Evolutionary conservation across 2,113 vertebrate species (phyloP).

Genomic region (Neolamprologus variostigma): DNA sequence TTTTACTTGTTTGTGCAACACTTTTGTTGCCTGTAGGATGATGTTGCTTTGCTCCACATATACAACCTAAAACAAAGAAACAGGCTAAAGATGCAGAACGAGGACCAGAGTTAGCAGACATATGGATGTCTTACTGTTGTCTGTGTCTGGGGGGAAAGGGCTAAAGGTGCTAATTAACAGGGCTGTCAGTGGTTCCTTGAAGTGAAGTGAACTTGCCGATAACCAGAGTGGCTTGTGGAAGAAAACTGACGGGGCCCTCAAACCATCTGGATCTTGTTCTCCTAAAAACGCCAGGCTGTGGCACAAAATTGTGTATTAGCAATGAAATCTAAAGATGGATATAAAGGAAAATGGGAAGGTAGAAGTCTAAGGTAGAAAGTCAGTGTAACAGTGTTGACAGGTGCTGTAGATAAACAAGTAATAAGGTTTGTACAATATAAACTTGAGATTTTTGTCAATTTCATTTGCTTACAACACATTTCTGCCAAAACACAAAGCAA

Average conservation of each 20-base stretch:
- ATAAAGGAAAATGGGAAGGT: background rate
- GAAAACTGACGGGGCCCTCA: slow-evolving; percentile 22
- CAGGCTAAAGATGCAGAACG: background rate
- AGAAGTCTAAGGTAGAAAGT: background rate
- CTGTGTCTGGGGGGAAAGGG: slow-evolving; percentile 21
- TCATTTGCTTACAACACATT: background rate
- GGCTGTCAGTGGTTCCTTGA: slow-evolving; percentile 72
- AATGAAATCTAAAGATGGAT: background rate
- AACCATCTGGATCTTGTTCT: slow-evolving; percentile 69
- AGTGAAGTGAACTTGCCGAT: slow-evolving; percentile 69
- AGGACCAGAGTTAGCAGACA: background rate
- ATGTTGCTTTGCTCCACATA: background rate
- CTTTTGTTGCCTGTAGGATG: background rate
- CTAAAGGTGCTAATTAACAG: slow-evolving; percentile 70
- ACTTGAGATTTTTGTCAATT: background rate
- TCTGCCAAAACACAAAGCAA: background rate
- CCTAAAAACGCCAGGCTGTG: slow-evolving; percentile 5
- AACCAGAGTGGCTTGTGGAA: slow-evolving; percentile 54
- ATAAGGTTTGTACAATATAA: background rate
- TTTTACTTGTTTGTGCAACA: background rate
- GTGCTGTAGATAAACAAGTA: background rate
- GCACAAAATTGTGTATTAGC: background rate
- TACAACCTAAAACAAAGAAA: background rate
- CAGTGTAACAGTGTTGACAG: background rate
- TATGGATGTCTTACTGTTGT: slow-evolving; percentile 7